These are phyloP conservation scores for Pterophyllum scalare DNA, from an alignment of 2,113 vertebrate genomes.

Conservation along the genomic window DNA sequence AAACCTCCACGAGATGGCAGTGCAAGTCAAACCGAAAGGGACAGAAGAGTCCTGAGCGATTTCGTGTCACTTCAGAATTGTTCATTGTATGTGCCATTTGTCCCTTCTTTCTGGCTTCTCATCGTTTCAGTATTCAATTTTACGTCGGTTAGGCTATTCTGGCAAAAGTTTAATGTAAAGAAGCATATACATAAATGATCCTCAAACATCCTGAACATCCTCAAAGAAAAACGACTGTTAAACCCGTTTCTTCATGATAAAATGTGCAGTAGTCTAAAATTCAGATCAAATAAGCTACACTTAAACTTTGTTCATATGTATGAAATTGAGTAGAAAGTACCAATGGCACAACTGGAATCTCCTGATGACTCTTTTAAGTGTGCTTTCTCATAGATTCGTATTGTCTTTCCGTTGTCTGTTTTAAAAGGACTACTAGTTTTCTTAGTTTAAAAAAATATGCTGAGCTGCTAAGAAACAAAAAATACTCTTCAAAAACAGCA, in stretches of 20 bases:
- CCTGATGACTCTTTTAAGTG: not conserved
- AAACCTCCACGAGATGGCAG: slow-evolving; percentile 15
- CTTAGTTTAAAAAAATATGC: not conserved
- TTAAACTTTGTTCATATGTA: not conserved
- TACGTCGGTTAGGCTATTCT: not conserved
- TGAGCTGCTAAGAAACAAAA: not conserved
- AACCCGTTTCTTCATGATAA: not conserved
- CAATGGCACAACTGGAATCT: not conserved
- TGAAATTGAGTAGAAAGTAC: not conserved
- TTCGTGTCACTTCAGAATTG: not conserved
- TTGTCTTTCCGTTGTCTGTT: not conserved
- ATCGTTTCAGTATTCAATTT: not conserved
- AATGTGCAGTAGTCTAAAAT: not conserved
- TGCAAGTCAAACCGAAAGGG: not conserved
- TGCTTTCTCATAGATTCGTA: not conserved
- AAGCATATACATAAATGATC: not conserved
- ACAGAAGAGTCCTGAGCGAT: not conserved
- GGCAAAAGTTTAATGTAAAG: not conserved
- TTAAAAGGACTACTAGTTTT: not conserved
- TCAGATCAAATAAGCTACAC: not conserved
- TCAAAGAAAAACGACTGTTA: not conserved
- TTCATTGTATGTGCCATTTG: not conserved
- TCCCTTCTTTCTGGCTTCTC: not conserved
- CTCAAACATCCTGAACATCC: not conserved
- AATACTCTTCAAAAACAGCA: not conserved